Conservation (phyloP, 2,797 vertebrate species). For the Galaxias olidus region DNA sequence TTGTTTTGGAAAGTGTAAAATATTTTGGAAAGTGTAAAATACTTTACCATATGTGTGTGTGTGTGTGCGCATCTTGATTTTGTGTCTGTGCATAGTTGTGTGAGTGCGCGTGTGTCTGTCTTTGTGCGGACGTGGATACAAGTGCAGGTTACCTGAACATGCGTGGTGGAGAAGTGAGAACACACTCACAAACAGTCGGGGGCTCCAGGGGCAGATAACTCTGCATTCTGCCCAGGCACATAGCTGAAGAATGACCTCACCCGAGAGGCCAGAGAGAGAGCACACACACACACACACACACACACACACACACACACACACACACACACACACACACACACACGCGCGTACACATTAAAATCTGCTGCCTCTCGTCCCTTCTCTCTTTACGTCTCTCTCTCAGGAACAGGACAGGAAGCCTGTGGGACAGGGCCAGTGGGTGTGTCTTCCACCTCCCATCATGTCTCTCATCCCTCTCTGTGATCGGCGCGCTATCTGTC, state of each 20-base stretch:
- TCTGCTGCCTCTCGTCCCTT: not conserved
- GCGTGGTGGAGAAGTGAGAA: too few relatives aligned
- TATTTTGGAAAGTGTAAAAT: too few relatives aligned
- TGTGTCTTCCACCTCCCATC: not conserved
- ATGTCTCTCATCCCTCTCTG: not conserved
- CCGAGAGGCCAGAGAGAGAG: conserved; percentile 40
- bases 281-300: not conserved
- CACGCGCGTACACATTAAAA: not conserved
- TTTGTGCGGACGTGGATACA: not conserved
- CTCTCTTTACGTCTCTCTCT: not conserved
- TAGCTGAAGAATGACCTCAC: conserved; percentile 69
- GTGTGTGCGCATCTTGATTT: too few relatives aligned
- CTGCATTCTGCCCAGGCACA: conserved; percentile 51
- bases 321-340: conserved; percentile 1
- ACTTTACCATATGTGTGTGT: too few relatives aligned
- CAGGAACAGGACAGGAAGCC: not conserved
- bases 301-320: not conserved
- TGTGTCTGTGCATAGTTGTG: too few relatives aligned
- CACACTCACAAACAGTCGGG: not conserved
- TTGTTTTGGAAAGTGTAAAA: too few relatives aligned
- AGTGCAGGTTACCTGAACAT: not conserved
- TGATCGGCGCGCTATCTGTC: not conserved
- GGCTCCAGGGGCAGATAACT: conserved; percentile 42
- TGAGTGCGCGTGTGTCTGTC: not conserved
- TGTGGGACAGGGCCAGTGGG: too few relatives aligned